Conservation (phyloP, 1,140 invertebrate genomes). For the Uloborus diversus region DNA sequence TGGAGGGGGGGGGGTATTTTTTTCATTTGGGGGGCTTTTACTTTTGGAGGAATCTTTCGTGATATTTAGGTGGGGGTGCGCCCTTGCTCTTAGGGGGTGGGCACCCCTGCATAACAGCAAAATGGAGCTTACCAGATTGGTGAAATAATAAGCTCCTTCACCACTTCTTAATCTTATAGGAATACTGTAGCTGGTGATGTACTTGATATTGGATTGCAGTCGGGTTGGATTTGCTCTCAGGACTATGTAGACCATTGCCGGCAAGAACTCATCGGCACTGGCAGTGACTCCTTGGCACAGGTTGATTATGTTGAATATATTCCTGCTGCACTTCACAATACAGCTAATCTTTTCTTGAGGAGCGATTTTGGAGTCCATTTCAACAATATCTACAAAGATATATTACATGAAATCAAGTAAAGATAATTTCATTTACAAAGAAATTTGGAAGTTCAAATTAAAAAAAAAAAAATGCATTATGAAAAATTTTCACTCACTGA, state of each 20-base stretch:
- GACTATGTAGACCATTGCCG: constrained; percentile 95
- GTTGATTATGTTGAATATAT: constrained; percentile 88
- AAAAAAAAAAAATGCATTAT: too few species aligned
- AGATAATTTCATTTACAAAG: too few species aligned
- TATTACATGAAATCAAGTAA: too few species aligned
- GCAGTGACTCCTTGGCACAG: constrained; percentile 70
- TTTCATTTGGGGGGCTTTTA: too few species aligned
- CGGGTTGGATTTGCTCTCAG: constrained; percentile 97
- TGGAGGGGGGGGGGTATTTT: too few species aligned
- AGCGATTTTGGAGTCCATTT: constrained; percentile 91
- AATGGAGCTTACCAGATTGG: constrained; percentile 82
- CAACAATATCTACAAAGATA: constrained; percentile 60
- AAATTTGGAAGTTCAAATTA: too few species aligned
- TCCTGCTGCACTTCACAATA: constrained; percentile 88
- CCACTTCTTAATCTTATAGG: constrained; percentile 92
- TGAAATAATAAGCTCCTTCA: constrained; percentile 98
- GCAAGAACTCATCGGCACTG: constrained; percentile 97
- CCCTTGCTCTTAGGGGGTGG: too few species aligned
- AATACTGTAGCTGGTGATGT: constrained; percentile 84
- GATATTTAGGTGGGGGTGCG: too few species aligned
- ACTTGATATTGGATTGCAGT: constrained; percentile 97
- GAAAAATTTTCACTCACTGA: too few species aligned
- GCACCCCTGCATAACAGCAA: too few species aligned
- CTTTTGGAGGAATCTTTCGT: too few species aligned
- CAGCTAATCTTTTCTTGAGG: constrained; percentile 94